Base-by-base conservation (phyloP, 1,140 invertebrate genomes). In the Dendrolimus kikuchii region DNA sequence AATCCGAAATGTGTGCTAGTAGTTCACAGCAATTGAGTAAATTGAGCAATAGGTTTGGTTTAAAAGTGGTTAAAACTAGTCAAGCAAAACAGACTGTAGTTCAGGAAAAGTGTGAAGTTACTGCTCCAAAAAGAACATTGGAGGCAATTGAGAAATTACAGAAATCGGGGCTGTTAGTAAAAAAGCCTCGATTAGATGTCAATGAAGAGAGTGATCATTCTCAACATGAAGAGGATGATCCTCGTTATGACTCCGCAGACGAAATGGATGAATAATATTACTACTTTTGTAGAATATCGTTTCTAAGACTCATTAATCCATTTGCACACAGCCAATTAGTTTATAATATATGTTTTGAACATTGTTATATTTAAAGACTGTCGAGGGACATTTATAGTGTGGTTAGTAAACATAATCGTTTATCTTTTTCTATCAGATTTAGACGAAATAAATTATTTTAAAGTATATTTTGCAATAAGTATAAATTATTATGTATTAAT, bases 111-210 rank as follows among this genome's bases (percentile, higher is more conserved):
- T 62, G 55, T 57, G 71, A 77, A 65, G 45, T 59, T 5, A 69
- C 50, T 56, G 46, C 67, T 38, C 75, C 80, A 56, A 64, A 62
- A 39, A 72, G 65, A 49, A 72, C 79, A 5, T 64, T 86, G 62
- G 77, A 78, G 47, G 81, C 79, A 7, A 69, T 86, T 52, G 68
- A 84, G 57, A 86, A 77, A 50, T 65, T 86, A 59, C 77, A 82
- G 59, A 80, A 73, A 60, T 78, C 81, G 61, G 82, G 82, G 9
- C 62, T 86, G 9, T 68, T 86, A 53, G 68, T 86, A 9, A 86
- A 86, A 57, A 86, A 81, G 41, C 82, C 82, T 8, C 68, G 72
- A 5, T 38, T 71, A 51, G 82, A 84, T 6, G 48, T 55, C 6
- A 49, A 61, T 47, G 65, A 81, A 41, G 63, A 69, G 9, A 68